Conservation (phyloP, 2,797 vertebrate genomes). For the Myoxocephalus aenaeus region DNA sequence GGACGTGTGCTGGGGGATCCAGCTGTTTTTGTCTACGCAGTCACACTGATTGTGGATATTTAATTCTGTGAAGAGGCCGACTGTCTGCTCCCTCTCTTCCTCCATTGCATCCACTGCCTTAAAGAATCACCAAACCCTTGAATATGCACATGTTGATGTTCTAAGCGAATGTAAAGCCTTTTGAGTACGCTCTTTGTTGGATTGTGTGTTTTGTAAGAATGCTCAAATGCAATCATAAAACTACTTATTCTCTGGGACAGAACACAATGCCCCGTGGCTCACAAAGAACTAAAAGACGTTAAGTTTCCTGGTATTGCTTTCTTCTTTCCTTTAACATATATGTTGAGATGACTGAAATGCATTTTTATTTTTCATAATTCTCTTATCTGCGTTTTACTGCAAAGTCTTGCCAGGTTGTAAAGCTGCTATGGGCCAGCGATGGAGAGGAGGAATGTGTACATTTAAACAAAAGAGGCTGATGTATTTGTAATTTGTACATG, state of each 20-base stretch:
- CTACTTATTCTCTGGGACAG: conserved; percentile 83
- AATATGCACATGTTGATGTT: conserved; percentile 80
- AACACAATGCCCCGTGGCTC: conserved; percentile 75
- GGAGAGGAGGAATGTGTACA: conserved; percentile 87
- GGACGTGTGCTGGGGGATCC: conserved; percentile 85
- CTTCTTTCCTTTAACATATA: background rate
- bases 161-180: conserved; percentile 63
- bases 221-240: conserved; percentile 67
- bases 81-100: conserved; percentile 52
- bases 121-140: conserved; percentile 78
- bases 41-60: conserved; percentile 76
- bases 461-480: conserved; percentile 86
- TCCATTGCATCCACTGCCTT: conserved; percentile 66
- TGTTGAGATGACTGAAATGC: conserved; percentile 61
- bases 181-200: conserved; percentile 73
- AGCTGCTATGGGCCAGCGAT: conserved; percentile 90
- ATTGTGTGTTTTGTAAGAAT: conserved; percentile 68
- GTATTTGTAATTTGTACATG: conserved; percentile 93
- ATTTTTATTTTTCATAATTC: conserved; percentile 80
- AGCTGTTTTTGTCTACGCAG: conserved; percentile 77
- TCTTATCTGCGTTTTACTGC: conserved; percentile 84
- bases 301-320: conserved; percentile 15
- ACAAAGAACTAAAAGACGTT: conserved; percentile 25
- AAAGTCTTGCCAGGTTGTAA: conserved; percentile 90
- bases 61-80: conserved; percentile 75